Evolutionary conservation across 2,888 invertebrate genomes (phyloP).

Genomic region (Melanophora roralis): DNA sequence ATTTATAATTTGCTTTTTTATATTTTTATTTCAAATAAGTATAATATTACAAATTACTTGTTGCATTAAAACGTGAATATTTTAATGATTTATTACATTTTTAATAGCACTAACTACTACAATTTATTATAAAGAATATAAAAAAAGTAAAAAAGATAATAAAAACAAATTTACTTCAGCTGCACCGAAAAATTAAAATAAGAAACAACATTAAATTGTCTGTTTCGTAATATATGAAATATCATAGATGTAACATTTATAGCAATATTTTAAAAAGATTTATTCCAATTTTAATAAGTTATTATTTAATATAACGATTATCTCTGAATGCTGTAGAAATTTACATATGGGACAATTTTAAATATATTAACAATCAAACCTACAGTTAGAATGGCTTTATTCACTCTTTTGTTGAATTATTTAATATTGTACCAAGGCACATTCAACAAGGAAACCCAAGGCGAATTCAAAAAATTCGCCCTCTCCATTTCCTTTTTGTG

Average conservation of each 20-base stretch:
- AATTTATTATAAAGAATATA: neutral
- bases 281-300: neutral
- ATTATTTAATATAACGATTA: no score
- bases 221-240: neutral
- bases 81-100: slow-evolving; percentile 30
- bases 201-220: neutral
- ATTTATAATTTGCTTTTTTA: neutral
- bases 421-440: no score
- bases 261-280: neutral
- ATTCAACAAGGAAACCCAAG: no score
- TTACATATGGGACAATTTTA: no score
- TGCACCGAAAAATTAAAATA: neutral
- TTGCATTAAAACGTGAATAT: slow-evolving; percentile 38
- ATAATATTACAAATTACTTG: slow-evolving; percentile 34
- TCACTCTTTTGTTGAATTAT: no score
- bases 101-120: neutral
- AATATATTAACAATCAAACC: no score
- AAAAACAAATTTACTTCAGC: neutral
- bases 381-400: no score
- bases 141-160: neutral
- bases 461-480: no score
- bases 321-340: no score
- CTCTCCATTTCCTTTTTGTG: no score
- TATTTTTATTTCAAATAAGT: neutral
- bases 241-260: no score